Evolutionary conservation across 2,797 vertebrate genomes (phyloP).

Genomic region (Chelon auratus): DNA sequence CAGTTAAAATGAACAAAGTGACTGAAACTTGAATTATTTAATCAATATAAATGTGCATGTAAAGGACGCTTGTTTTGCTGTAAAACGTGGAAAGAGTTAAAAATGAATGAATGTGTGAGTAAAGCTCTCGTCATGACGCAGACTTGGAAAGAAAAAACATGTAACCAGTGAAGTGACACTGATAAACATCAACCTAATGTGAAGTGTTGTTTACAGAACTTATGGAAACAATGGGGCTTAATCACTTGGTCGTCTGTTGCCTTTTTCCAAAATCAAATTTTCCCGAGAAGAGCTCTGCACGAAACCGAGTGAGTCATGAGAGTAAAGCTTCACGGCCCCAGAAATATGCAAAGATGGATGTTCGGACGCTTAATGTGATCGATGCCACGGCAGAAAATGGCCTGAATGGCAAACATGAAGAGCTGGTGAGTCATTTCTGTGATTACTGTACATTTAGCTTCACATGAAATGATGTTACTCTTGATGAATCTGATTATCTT

Average conservation of each 20-base stretch:
- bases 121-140: slow-evolving; percentile 10
- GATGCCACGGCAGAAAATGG: slow-evolving; percentile 37
- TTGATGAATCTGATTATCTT: not conserved
- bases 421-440: slow-evolving; percentile 33
- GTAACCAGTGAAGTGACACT: slow-evolving; percentile 22
- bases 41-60: too few relatives aligned
- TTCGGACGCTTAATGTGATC: slow-evolving; percentile 52
- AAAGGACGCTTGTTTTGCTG: not conserved
- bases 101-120: not conserved
- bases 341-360: slow-evolving; percentile 65
- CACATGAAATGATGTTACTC: slow-evolving; percentile 34
- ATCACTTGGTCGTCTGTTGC: slow-evolving; percentile 54
- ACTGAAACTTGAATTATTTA: too few relatives aligned
- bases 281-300: slow-evolving; percentile 47
- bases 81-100: slow-evolving; percentile 7
- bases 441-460: slow-evolving; percentile 44
- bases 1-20: too few relatives aligned
- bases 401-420: slow-evolving; percentile 51
- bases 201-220: slow-evolving; percentile 52
- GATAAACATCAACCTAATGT: slow-evolving; percentile 42
- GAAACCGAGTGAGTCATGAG: slow-evolving; percentile 61
- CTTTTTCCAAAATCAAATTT: slow-evolving; percentile 68
- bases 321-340: slow-evolving; percentile 25
- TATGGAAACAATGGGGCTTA: slow-evolving; percentile 57
- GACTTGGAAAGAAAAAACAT: slow-evolving; percentile 13